Conservation (phyloP, 2,113 vertebrate genomes). For the Pachyramphus minor region DNA sequence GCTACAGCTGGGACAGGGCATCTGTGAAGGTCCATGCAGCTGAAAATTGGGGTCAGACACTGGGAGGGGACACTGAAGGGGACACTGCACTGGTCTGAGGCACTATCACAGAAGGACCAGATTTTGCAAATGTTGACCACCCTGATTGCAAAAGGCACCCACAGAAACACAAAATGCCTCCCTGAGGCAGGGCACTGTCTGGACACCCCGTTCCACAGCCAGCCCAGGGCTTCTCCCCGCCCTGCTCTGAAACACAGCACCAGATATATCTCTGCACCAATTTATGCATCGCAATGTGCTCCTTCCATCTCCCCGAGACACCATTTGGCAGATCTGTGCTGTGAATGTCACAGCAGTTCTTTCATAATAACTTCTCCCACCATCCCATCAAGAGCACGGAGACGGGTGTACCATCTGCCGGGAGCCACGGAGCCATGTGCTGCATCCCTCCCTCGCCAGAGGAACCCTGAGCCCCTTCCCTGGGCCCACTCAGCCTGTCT, state of each 20-base stretch:
- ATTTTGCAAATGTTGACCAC: rapidly evolving
- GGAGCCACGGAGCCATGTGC: background rate
- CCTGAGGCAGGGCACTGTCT: background rate
- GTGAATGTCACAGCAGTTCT: constrained; percentile 60
- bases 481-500: background rate
- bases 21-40: rapidly evolving
- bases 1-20: rapidly evolving
- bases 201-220: background rate
- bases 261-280: constrained; percentile 15
- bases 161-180: background rate
- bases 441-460: background rate
- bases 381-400: constrained; percentile 20
- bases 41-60: background rate
- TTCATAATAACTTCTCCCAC: constrained; percentile 62
- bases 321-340: constrained; percentile 60
- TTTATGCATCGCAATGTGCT: background rate
- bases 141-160: background rate
- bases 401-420: constrained; percentile 39
- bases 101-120: background rate
- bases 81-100: background rate
- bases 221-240: background rate
- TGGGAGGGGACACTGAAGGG: background rate
- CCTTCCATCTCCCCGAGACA: constrained; percentile 37
- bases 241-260: background rate
- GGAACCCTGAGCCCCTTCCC: background rate